Evolutionary conservation across 1,140 invertebrate genomes (phyloP).

Genomic region (Cepaea nemoralis): DNA sequence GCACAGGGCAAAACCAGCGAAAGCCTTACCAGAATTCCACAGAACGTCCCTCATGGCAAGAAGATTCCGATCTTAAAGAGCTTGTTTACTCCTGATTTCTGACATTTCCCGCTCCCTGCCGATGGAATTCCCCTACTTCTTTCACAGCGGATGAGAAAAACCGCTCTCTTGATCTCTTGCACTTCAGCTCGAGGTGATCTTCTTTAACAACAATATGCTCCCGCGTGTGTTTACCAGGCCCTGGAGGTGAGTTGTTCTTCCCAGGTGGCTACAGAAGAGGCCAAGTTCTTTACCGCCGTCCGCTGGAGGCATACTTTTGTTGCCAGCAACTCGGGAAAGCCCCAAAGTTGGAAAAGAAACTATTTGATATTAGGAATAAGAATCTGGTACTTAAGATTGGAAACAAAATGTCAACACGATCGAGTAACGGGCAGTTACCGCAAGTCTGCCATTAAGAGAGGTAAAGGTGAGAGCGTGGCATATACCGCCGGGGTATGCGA

Average conservation of each 20-base stretch:
- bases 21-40: not conserved
- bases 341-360: not conserved
- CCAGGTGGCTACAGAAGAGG: not conserved
- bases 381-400: not conserved
- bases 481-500: too few relatives aligned
- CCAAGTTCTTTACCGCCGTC: not conserved
- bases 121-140: not conserved
- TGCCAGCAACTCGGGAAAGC: not conserved
- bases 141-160: not conserved
- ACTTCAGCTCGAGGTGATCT: not conserved
- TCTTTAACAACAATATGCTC: not conserved
- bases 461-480: too few relatives aligned
- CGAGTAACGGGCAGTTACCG: too few relatives aligned
- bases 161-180: conserved; percentile 1
- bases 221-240: not conserved
- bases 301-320: not conserved
- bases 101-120: not conserved
- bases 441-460: too few relatives aligned
- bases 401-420: not conserved
- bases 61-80: not conserved
- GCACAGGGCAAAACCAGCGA: not conserved
- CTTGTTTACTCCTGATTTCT: not conserved
- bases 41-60: not conserved
- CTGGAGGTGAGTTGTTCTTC: not conserved
- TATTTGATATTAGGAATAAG: not conserved